phyloP scores from a whole-genome alignment of 2,113 vertebrate species.

The Callaeas wilsoni region DNA sequence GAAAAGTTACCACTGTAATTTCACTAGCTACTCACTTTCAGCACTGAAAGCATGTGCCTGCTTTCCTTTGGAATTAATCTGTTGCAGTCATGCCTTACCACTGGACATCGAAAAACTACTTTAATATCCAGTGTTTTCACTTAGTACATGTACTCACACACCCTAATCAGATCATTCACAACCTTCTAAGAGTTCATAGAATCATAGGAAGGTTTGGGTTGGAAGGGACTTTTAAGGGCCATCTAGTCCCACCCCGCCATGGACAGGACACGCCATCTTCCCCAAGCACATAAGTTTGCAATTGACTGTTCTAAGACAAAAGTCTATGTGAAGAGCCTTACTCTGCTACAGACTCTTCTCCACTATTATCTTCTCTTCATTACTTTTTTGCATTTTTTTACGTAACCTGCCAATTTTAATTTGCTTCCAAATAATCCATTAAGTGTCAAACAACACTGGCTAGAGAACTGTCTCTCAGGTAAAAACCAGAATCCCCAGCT shows the following conservation, averaged over 20 bases:
- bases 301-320: not conserved
- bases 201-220: not conserved
- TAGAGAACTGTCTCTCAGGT: not conserved
- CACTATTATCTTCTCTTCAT: not conserved
- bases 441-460: not conserved
- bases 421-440: not conserved
- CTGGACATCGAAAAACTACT: not conserved
- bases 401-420: not conserved
- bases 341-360: not conserved
- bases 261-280: not conserved
- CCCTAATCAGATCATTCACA: not conserved
- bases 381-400: not conserved
- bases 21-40: not conserved
- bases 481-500: not conserved
- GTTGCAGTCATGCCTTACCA: not conserved
- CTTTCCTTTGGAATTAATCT: not conserved
- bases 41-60: not conserved
- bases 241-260: too few species aligned
- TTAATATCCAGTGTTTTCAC: not conserved
- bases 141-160: not conserved
- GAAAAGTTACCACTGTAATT: not conserved
- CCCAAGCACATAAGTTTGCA: not conserved
- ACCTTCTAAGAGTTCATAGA: not conserved
- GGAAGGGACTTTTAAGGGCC: not conserved
- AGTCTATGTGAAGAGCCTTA: not conserved